phyloP scores from a whole-genome alignment of 1,140 invertebrate species.

The Trichonephila clavipes region DNA sequence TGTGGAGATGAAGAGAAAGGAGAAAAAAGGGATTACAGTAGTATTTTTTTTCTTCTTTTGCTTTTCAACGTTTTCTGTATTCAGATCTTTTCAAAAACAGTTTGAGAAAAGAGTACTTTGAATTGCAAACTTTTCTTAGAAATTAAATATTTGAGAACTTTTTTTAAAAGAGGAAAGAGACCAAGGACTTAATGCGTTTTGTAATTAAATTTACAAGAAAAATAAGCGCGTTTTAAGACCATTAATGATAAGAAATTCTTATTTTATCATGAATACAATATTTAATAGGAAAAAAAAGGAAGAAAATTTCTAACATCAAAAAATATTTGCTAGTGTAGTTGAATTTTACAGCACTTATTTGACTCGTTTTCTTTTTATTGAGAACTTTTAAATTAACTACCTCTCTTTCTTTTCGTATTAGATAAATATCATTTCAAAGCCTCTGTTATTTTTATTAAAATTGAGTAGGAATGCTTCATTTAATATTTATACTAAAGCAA shows the following conservation, averaged over 20 bases:
- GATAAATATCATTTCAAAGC: no score
- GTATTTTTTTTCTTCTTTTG: not conserved
- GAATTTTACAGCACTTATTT: no score
- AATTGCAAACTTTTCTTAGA: not conserved
- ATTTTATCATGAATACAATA: not conserved
- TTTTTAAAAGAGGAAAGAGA: not conserved
- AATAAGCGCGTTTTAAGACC: not conserved
- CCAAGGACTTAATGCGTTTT: not conserved
- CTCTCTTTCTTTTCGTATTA: no score
- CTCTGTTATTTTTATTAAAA: no score
- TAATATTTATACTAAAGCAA: no score
- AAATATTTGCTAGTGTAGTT: no score
- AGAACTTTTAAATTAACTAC: no score
- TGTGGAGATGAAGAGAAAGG: conserved; percentile 10
- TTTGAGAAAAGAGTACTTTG: conserved; percentile 1
- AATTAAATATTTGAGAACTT: not conserved
- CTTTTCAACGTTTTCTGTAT: not conserved
- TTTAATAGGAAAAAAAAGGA: no score
- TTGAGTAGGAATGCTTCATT: no score
- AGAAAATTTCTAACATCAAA: no score
- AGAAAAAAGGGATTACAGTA: not conserved
- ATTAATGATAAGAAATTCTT: not conserved
- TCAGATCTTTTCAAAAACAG: not conserved
- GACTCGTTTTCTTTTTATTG: no score
- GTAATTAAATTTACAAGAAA: conserved; percentile 11